Conservation (phyloP, 2,888 invertebrate species). For the Perizoma affinitatum region DNA sequence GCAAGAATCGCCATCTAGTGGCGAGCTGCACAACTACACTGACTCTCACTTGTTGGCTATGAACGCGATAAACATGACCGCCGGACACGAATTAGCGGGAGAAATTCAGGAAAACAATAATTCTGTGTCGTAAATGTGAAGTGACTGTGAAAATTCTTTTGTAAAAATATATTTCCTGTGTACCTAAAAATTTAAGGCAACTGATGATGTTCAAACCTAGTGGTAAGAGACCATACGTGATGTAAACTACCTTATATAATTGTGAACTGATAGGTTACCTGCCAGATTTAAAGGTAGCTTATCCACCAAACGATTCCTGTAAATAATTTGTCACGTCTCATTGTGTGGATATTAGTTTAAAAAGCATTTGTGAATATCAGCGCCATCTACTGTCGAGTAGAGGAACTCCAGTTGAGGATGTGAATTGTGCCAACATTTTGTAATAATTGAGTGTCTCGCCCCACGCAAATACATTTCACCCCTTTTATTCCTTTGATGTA, state of each 20-base stretch:
- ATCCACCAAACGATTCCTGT: conserved; percentile 11
- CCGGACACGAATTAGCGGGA: conserved; percentile 79
- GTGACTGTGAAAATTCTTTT: conserved; percentile 47
- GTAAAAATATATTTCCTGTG: conserved; percentile 27
- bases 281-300: background rate
- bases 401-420: conserved; percentile 57
- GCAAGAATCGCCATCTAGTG: conserved; percentile 75
- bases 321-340: conserved; percentile 49
- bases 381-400: conserved; percentile 79
- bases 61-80: conserved; percentile 81
- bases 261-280: no score
- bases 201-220: conserved; percentile 83
- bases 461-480: conserved; percentile 67
- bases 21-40: conserved; percentile 79
- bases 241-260: no score
- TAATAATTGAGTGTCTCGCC: conserved; percentile 79
- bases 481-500: conserved; percentile 82
- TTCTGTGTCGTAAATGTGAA: conserved; percentile 56
- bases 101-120: conserved; percentile 69
- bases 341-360: conserved; percentile 60
- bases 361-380: conserved; percentile 57
- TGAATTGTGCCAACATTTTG: conserved; percentile 81
- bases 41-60: conserved; percentile 72
- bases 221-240: conserved; percentile 58
- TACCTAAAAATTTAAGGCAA: conserved; percentile 57